Evolutionary conservation across 2,113 vertebrate genomes (phyloP).

Genomic region (Syngnathoides biaculeatus): DNA sequence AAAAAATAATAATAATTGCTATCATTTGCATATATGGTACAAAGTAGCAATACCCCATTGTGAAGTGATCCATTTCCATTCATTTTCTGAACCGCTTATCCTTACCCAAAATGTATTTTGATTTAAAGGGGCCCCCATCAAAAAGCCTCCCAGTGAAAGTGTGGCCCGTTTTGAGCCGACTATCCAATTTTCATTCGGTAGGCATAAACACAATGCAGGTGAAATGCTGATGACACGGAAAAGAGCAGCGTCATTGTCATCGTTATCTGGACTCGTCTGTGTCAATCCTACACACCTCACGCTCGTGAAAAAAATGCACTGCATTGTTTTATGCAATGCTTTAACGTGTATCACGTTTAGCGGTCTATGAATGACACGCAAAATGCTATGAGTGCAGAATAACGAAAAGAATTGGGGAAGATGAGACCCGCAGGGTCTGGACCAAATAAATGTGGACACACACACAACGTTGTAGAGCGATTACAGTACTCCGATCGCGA

Average conservation of each 20-base stretch:
- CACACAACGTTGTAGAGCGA: no score
- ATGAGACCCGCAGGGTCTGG: no score
- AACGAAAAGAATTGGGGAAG: neutral
- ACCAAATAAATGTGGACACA: neutral
- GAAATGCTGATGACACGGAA: slow-evolving; percentile 25
- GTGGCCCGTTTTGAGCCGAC: neutral
- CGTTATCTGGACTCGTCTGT: slow-evolving; percentile 19
- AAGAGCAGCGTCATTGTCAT: slow-evolving; percentile 15
- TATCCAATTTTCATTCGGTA: neutral
- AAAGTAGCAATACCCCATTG: no score
- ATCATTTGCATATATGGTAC: neutral
- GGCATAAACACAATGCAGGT: neutral
- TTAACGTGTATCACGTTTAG: slow-evolving; percentile 57
- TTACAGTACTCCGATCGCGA: no score
- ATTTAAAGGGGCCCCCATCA: no score
- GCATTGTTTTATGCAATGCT: slow-evolving; percentile 33
- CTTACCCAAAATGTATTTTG: no score
- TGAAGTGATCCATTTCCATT: no score
- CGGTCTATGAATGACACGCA: slow-evolving; percentile 40
- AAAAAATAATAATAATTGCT: no score
- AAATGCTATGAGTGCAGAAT: neutral
- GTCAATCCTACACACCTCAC: slow-evolving; percentile 31
- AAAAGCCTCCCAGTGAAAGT: neutral
- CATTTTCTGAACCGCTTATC: no score
- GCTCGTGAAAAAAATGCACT: slow-evolving; percentile 62